Evolutionary conservation across 1,140 invertebrate genomes (phyloP).

Genomic region (Ostrea edulis): DNA sequence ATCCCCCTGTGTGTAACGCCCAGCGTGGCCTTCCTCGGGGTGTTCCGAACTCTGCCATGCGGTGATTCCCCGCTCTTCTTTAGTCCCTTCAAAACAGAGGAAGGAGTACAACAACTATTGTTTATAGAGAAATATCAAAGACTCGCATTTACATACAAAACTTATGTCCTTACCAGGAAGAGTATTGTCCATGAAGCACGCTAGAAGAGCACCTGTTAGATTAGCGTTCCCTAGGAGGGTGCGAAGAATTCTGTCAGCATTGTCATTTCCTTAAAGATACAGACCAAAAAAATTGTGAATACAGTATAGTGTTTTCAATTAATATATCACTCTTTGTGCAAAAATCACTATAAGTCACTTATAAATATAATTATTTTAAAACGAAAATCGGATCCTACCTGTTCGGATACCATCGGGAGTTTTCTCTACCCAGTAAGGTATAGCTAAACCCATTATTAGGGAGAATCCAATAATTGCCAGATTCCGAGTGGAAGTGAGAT

Average conservation of each 20-base stretch:
- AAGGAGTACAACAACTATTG: not conserved
- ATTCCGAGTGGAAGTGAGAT: conserved; percentile 89
- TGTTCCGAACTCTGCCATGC: conserved; percentile 46
- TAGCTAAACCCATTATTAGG: conserved; percentile 89
- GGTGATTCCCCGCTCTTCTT: conserved; percentile 54
- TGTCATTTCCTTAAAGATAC: conserved; percentile 55
- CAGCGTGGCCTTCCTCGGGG: not conserved
- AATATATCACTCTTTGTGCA: not conserved
- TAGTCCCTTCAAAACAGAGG: conserved; percentile 52
- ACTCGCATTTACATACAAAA: not conserved
- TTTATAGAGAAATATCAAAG: too few species aligned
- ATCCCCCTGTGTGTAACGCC: not conserved
- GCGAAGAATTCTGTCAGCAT: conserved; percentile 58
- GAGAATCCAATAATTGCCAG: conserved; percentile 92
- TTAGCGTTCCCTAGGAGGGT: conserved; percentile 73
- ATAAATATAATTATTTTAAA: not conserved
- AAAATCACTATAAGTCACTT: not conserved
- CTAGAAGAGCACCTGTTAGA: conserved; percentile 77
- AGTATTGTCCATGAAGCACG: conserved; percentile 79
- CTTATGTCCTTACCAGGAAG: conserved; percentile 70
- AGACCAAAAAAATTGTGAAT: not conserved
- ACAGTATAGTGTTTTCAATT: not conserved
- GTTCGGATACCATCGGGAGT: conserved; percentile 85
- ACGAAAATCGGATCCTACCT: conserved; percentile 77
- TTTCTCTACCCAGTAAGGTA: conserved; percentile 85